A percentile compares a stretch with the other conserved stretches of the same genome.
phyloP scores from a whole-genome alignment of 1,140 invertebrate genomes.

The Drosophila repleta region DNA sequence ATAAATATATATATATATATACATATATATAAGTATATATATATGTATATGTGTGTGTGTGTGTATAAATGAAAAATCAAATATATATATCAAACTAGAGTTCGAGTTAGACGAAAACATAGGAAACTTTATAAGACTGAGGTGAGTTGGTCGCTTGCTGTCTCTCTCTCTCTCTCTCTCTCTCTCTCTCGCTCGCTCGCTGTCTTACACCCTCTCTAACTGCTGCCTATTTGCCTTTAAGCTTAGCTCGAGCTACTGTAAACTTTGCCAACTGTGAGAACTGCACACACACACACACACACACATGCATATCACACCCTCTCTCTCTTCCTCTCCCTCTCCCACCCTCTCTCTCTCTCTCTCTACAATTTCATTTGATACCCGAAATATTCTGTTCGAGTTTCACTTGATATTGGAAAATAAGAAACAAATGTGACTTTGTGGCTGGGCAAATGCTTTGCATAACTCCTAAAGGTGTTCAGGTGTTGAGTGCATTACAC shows the following conservation, averaged over 20 bases:
- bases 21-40: constrained; percentile 17
- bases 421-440: neutral
- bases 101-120: constrained; percentile 51
- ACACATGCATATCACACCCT: neutral
- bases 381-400: neutral
- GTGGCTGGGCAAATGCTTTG: constrained; percentile 11
- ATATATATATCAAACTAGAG: constrained; percentile 8
- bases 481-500: constrained; percentile 7
- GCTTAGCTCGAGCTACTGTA: constrained; percentile 80
- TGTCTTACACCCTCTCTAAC: neutral
- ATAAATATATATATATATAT: constrained; percentile 18
- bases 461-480: constrained; percentile 12
- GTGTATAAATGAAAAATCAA: neutral
- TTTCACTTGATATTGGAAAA: constrained; percentile 8
- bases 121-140: constrained; percentile 83
- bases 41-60: constrained; percentile 31
- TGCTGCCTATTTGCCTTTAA: constrained; percentile 30
- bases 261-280: constrained; percentile 65
- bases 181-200: neutral
- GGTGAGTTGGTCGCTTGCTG: constrained; percentile 56
- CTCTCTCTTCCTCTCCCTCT: neutral
- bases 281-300: constrained; percentile 43
- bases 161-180: neutral
- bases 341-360: neutral
- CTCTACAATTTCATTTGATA: constrained; percentile 25